phyloP scores from a whole-genome alignment of 2,888 invertebrate genomes.

The Exocentrus adspersus region DNA sequence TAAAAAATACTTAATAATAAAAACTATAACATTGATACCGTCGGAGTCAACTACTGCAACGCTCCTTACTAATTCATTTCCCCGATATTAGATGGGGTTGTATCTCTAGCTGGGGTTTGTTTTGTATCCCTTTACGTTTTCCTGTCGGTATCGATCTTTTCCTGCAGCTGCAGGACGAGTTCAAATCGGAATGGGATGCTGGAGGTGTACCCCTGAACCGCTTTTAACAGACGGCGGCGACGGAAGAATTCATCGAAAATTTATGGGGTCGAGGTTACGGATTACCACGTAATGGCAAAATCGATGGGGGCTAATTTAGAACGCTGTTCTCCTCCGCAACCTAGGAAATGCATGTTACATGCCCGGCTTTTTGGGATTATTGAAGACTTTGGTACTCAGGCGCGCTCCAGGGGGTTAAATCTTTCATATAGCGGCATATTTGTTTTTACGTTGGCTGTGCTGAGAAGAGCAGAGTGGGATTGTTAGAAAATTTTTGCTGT shows the following conservation, averaged over 20 bases:
- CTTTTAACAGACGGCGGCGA: slow-evolving; percentile 28
- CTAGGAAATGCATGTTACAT: neutral
- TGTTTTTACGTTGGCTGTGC: too few relatives aligned
- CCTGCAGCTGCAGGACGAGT: slow-evolving; percentile 46
- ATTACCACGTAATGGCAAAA: slow-evolving; percentile 31
- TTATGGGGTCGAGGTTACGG: slow-evolving; percentile 38
- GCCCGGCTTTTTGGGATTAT: neutral
- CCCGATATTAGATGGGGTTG: slow-evolving; percentile 22
- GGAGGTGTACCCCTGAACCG: slow-evolving; percentile 42
- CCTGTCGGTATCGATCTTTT: slow-evolving; percentile 34
- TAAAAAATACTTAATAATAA: too few relatives aligned
- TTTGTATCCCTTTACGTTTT: slow-evolving; percentile 9
- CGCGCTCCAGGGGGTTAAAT: too few relatives aligned
- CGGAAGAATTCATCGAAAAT: slow-evolving; percentile 34
- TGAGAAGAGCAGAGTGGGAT: too few relatives aligned
- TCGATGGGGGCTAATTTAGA: slow-evolving; percentile 23
- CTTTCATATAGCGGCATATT: too few relatives aligned
- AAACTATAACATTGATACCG: too few relatives aligned
- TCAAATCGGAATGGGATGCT: slow-evolving; percentile 41
- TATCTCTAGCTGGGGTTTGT: neutral
- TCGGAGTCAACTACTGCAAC: too few relatives aligned
- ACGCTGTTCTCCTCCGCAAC: neutral
- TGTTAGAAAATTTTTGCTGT: too few relatives aligned
- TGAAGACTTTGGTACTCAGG: too few relatives aligned
- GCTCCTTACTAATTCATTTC: neutral